These are phyloP conservation scores for Trachelus troglodyta DNA, from an alignment of 2,888 invertebrate species.

Conservation along the genomic window DNA sequence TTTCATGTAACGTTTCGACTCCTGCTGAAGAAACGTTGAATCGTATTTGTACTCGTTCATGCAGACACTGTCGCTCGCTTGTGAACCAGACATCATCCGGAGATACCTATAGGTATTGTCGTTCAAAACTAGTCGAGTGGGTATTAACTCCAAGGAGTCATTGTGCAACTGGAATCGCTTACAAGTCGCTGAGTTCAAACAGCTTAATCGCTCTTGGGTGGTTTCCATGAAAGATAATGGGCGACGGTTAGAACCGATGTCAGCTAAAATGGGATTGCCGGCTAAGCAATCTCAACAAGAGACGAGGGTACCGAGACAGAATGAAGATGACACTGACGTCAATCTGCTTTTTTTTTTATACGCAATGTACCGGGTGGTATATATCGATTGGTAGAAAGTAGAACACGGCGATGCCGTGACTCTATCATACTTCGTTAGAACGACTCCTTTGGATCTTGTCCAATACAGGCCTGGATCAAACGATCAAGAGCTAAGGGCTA, in stretches of 20 bases:
- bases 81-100: not conserved
- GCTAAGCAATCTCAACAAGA: not conserved
- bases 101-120: not conserved
- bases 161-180: not conserved
- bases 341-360: not conserved
- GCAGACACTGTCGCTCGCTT: not conserved
- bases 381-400: conserved; percentile 35
- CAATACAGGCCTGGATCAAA: not conserved
- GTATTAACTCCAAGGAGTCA: not conserved
- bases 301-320: not conserved
- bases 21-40: not conserved
- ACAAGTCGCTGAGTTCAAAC: not conserved
- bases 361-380: conserved; percentile 13
- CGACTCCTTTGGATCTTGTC: not conserved
- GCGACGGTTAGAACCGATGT: not conserved
- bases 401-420: conserved; percentile 24
- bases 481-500: not conserved
- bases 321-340: not conserved
- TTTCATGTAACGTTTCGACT: not conserved
- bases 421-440: not conserved
- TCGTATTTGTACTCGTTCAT: not conserved
- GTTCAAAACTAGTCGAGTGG: not conserved
- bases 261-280: not conserved
- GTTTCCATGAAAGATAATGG: not conserved
- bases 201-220: not conserved